A percentile compares a stretch with the other conserved stretches of the same genome.
These are phyloP conservation scores for Chloroceryle aenea DNA, from an alignment of 2,113 vertebrate species.

Conservation along the genomic window DNA sequence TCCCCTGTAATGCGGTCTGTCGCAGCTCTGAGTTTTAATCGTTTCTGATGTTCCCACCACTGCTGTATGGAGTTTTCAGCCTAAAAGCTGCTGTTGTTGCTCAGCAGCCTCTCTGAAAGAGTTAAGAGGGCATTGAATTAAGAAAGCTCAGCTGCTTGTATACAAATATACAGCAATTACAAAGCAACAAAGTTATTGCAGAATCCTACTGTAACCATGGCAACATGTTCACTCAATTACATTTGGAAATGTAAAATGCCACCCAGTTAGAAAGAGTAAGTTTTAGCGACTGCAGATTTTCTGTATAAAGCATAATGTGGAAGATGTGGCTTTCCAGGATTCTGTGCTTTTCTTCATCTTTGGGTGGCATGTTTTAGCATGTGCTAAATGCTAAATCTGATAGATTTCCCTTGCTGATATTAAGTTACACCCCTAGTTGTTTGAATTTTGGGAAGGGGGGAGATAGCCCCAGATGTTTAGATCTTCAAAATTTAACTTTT, in stretches of 20 bases:
- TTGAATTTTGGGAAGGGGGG: background rate
- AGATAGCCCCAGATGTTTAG: background rate
- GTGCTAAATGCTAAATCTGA: background rate
- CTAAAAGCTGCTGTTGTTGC: background rate
- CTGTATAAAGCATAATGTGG: background rate
- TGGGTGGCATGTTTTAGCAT: background rate
- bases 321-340: conserved; percentile 29
- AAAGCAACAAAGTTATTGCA: conserved; percentile 73
- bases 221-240: conserved; percentile 64
- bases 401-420: rapidly evolving
- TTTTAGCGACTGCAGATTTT: conserved; percentile 45
- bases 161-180: conserved; percentile 67
- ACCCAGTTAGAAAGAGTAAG: conserved; percentile 69
- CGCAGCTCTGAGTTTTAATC: background rate
- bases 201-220: conserved; percentile 60
- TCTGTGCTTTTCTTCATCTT: background rate
- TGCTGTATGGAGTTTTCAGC: background rate
- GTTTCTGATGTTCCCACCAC: background rate
- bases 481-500: background rate
- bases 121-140: conserved; percentile 55
- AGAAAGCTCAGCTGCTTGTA: conserved; percentile 69
- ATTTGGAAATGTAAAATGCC: conserved; percentile 71
- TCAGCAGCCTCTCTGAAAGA: background rate
- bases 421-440: background rate
- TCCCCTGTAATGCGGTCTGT: background rate